Evolutionary conservation across 1,140 invertebrate species (phyloP).

Genomic region (Zophobas morio): DNA sequence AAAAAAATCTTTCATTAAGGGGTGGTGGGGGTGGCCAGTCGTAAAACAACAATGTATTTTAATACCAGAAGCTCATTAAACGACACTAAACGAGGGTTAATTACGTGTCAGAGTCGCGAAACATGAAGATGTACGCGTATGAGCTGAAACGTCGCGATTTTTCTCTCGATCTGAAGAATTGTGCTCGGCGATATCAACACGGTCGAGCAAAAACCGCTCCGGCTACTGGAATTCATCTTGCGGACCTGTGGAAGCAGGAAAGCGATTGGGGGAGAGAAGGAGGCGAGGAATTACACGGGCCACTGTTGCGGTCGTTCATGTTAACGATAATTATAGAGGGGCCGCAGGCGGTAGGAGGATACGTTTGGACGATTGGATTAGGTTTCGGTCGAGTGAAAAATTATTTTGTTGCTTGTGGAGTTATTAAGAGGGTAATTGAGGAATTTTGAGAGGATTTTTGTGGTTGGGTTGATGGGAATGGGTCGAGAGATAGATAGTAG

Average conservation of each 20-base stretch:
- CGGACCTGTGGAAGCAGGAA: background rate
- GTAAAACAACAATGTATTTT: slow-evolving; percentile 24
- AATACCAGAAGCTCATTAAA: slow-evolving; percentile 12
- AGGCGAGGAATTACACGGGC: background rate
- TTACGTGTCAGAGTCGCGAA: slow-evolving; percentile 13
- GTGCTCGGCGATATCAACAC: slow-evolving; percentile 43
- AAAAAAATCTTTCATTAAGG: slow-evolving; percentile 1
- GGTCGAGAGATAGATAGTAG: no score
- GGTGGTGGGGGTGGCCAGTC: slow-evolving; percentile 2
- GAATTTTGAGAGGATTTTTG: slow-evolving; percentile 1
- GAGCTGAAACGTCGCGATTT: slow-evolving; percentile 34
- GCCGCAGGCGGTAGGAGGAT: slow-evolving; percentile 28
- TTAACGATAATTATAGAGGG: slow-evolving; percentile 34
- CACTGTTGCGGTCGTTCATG: slow-evolving; percentile 26
- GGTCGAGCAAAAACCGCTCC: slow-evolving; percentile 40
- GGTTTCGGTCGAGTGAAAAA: slow-evolving; percentile 13
- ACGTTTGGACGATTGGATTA: slow-evolving; percentile 35
- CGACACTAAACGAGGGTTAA: background rate
- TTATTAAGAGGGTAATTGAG: slow-evolving; percentile 18
- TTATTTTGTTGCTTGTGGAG: slow-evolving; percentile 9
- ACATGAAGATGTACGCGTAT: slow-evolving; percentile 33
- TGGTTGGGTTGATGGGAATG: no score
- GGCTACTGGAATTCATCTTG: slow-evolving; percentile 45
- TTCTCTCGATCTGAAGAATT: no score
- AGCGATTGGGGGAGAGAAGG: background rate